Evolutionary conservation across 2,888 invertebrate species (phyloP), one percentile per base, ranked within the genome.

Genomic region (Nomada hirtipes): DNA sequence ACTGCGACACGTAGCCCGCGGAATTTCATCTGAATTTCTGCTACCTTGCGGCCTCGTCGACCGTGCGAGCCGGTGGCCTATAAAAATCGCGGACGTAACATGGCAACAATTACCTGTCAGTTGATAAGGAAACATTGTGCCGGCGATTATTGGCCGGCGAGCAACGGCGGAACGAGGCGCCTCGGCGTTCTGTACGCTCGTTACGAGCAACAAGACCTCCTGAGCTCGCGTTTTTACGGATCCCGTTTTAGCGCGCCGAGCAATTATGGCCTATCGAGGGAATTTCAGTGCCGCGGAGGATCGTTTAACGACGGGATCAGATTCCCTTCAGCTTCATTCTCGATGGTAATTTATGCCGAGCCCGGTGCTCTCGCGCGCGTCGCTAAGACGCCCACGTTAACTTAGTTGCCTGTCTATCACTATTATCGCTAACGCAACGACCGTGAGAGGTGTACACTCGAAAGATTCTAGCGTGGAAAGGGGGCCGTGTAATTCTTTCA

Each of bases 271-370:
- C 60, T 59, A 78, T 77, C 74, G 75, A 72, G 59, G 61, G 59
- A 47, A 84, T 79, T 87, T 83, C 75, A 70, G 86, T 77, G 76
- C 80, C 78, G 83, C 78, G 86, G 77, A 83, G 65, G 68, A 79
- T 60, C 84, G 79, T 79, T 87, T 88, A 88, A 88, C 78, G 88
- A 88, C 88, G 85, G 83, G 88, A 88, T 88, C 88, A 83, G 88
- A 88, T 88, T 88, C 85, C 83, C 79, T 59, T 44, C n/a, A 15
- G 78, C 68, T 86, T 88, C 88, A 85, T 88, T 88, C 82, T 36
- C 72, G 76, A 88, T 88, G 88, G 80, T 88, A 88, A 88, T 88
- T 88, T 88, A 88, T 88, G 88, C 88, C 67, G 77, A 65, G 76
- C 77, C 78, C 78, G 57, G 76, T 53, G 76, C 85, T 81, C 83